Evolutionary conservation across 2,888 invertebrate species (phyloP).

Genomic region (Ethmia dodecea): DNA sequence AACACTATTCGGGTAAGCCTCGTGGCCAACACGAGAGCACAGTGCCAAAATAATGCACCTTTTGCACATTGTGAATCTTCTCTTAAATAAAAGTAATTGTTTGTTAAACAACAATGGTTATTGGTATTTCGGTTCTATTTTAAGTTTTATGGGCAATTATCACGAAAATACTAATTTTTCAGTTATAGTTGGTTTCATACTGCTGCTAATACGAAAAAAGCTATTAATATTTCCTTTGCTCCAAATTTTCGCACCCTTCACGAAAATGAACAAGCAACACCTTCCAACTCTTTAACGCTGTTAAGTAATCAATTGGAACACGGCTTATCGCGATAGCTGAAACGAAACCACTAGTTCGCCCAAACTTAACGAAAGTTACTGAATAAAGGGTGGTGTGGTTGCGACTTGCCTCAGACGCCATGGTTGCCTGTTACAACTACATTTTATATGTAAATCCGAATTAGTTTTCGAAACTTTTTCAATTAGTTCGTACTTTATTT

Average conservation of each 20-base stretch:
- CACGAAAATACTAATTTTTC: constrained; percentile 23
- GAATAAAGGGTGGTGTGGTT: constrained; percentile 5
- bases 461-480: constrained; percentile 10
- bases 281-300: constrained; percentile 25
- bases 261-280: constrained; percentile 31
- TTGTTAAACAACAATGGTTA: not conserved
- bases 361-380: constrained; percentile 21
- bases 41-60: constrained; percentile 8
- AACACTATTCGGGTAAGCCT: constrained; percentile 64
- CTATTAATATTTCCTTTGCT: constrained; percentile 20
- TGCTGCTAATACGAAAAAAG: constrained; percentile 24
- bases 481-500: constrained; percentile 12
- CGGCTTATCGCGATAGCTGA: constrained; percentile 33
- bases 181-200: constrained; percentile 23
- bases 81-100: not conserved
- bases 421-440: not conserved
- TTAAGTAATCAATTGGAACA: constrained; percentile 47
- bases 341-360: constrained; percentile 25
- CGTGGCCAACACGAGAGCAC: constrained; percentile 39
- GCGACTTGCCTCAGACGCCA: no score
- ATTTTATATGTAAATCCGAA: constrained; percentile 6
- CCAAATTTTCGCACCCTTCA: constrained; percentile 26
- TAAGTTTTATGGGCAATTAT: constrained; percentile 16
- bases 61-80: not conserved
- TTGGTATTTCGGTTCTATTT: no score